Base-by-base conservation (phyloP, 1,140 invertebrate genomes). In the Macrostomum lignano region DNA sequence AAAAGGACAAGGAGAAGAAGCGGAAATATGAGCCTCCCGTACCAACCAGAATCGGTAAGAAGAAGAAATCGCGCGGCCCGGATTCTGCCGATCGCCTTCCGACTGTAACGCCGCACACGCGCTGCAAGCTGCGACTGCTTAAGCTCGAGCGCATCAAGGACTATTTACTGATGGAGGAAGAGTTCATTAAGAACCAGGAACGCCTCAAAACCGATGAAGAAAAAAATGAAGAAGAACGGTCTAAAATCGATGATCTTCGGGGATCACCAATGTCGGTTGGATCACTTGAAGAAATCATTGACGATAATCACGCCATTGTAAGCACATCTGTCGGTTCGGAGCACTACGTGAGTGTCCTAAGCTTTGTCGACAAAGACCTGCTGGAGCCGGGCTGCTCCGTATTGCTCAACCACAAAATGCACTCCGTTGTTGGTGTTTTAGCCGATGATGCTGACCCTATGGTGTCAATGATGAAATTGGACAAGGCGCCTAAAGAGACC, bases 381-480 rank as follows among this genome's bases (percentile, higher is more conserved):
- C 59, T 98, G 11, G 91, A 98, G 56, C 91, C 91, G 36, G 88
- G 91, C 2, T 98, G 88, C 57, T 91, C 88, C 11, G 91, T 99
- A 11, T 60, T 98, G 0, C 62, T 98, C 1, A 98, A 98, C 60
- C 91, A 98, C 58, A 98, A 98, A 66, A 78, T 84, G 46, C 40
- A 33, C 17, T 84, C 91, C 38, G 86, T 98, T 23, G 84, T 98
- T 25, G 91, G 91, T 40, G 88, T 98, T 0, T 56, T 98, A 17
- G 75, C 77, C 22, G 91, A 98, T 64, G 91, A 98, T 50, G 93
- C 84, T n/a, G 91, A 98, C 64, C 91, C 91, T 10, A 96, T 98
- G 88, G 91, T 99, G 1, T 96, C 84, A 20, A 91, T 98, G 0
- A 98, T 98, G 91, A 98, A 99, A 57, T 52, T 99, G 22, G 91